Base-by-base conservation (phyloP, 2,797 vertebrate species). In the Silurus aristotelis region DNA sequence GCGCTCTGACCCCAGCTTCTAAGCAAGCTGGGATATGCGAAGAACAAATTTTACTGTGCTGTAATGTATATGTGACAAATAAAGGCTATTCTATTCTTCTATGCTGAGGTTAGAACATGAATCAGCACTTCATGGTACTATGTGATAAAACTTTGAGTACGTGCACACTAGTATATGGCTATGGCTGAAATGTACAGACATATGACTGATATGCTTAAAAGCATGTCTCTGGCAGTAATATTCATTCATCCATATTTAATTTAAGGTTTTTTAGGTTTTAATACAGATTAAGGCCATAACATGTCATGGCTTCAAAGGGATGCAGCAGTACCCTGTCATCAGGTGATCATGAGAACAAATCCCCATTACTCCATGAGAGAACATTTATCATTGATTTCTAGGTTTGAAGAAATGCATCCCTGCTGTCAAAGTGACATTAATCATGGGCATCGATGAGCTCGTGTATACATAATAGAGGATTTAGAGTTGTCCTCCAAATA, bases 21-120 rank as follows among this genome's bases (percentile, higher is more conserved):
- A n/a, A n/a, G n/a, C n/a, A n/a, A n/a, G n/a, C n/a, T n/a, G n/a
- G n/a, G n/a, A n/a, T n/a, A n/a, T n/a, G n/a, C n/a, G n/a, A n/a
- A n/a, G n/a, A n/a, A n/a, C n/a, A n/a, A n/a, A n/a, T n/a, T n/a
- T n/a, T n/a, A n/a, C n/a, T n/a, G n/a, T n/a, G n/a, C n/a, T n/a
- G n/a, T n/a, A n/a, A n/a, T n/a, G n/a, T n/a, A n/a, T n/a, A n/a
- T n/a, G n/a, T n/a, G n/a, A n/a, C n/a, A n/a, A n/a, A n/a, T n/a
- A n/a, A n/a, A n/a, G n/a, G n/a, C n/a, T n/a, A n/a, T n/a, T n/a
- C n/a, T n/a, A n/a, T n/a, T n/a, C n/a, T n/a, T n/a, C n/a, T n/a
- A 80, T 52, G 60, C 64, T 86, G 73, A 86, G 73, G 85, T 86
- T 83, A 68, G 20, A 71, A 12, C n/a, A 61, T 83, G 85, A 86